Evolutionary conservation across 1,140 invertebrate genomes (phyloP), one percentile per base, ranked within the genome.

Genomic region (Drosophila murphyi): DNA sequence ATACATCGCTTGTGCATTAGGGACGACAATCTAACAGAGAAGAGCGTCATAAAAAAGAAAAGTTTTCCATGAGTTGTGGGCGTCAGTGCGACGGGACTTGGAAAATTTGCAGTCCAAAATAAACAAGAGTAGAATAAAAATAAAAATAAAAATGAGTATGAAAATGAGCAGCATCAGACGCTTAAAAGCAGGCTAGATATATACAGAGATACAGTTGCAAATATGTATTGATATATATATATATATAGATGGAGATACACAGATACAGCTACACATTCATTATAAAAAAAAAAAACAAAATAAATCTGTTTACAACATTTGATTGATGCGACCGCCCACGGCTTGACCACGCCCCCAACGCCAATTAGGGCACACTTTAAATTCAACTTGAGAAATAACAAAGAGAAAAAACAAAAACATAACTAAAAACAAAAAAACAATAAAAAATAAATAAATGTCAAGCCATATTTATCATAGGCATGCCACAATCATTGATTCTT

Each of bases 351-450:
- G 64, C 64, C 64, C 54, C 3, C 2, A 7, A n/a, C 55, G 34
- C 35, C 55, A 68, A 68, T 68, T 68, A 68, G 29, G 64, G 45
- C 45, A 35, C 35, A 68, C 45, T 57, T 59, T 45, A 55, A 65
- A 54, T 6, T 37, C 41, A 29, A 28, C 35, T 32, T 20, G 20
- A 52, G 50, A 20, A 20, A 20, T 20, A 20, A 20, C 7, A 37
- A 20, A 12, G 5, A 37, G 54, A 5, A 7, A 50, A 35, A 7
- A 48, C n/a, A 61, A 20, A 61, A 10, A 61, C n/a, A 60, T 7
- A 54, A 54, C 20, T 2, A 31, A 31, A 32, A 54, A 20, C 20
- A 45, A 57, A 39, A 20, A 20, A 20, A 20, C 20, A 20, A 20
- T 20, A 20, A 20, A 20, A 20, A 57, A n/a, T 31, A 51, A 50